Evolutionary conservation across 2,113 vertebrate genomes (phyloP), one percentile per base, ranked within the genome.

Genomic region (Pterocles burchelli): DNA sequence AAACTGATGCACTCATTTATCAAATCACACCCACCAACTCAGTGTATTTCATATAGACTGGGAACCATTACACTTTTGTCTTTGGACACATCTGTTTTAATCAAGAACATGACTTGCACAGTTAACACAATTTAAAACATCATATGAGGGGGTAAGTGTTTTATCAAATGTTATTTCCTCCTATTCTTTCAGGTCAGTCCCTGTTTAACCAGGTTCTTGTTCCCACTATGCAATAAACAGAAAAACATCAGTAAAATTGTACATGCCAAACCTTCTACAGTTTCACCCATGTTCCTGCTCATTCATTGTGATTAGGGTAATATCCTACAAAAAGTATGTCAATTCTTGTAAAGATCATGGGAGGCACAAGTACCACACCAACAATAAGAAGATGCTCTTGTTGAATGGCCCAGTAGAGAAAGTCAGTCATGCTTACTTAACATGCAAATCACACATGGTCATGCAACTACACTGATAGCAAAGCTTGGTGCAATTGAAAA

Each of bases 101-200:
- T 41, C 22, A 75, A n/a, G 48, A 75, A 63, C 59, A 49, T 25
- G 16, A 80, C 41, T 80, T 33, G 16, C 19, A 62, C 1, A 3
- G 20, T 24, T 62, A 62, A 85, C 21, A 38, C 18, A 57, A 74
- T 36, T 57, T 20, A 31, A 85, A 76, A 31, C 5, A 19, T 49
- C 61, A 65, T 0, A 0, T 0, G 2, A 8, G 26, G 6, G 3
- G 7, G 12, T 2, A 2, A 13, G 29, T 41, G 26, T 36, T 85
- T 83, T 61, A 83, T 51, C n/a, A 55, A 84, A 51, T 10, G 3
- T 19, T 67, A 12, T 9, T 88, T 89, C 26, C n/a, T 58, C 33
- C 52, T 66, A 34, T 34, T 86, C 46, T 74, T 88, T 85, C 61
- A 82, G 10, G 31, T 66, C 49, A 87, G 25, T 16, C 36, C 19